These are phyloP conservation scores for Bombycilla garrulus DNA, from an alignment of 2,113 vertebrate species.

Conservation along the genomic window DNA sequence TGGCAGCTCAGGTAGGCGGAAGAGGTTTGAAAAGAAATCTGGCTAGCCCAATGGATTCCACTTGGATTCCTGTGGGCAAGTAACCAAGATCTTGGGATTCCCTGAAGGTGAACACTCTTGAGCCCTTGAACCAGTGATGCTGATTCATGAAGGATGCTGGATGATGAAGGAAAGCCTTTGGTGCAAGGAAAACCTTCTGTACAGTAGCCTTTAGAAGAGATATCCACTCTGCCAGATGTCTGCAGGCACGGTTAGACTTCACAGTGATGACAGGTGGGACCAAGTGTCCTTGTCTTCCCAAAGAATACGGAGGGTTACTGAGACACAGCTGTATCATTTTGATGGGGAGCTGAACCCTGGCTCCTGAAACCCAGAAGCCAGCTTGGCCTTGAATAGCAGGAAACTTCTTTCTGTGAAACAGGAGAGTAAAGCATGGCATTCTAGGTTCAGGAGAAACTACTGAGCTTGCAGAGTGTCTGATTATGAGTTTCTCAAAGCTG, in stretches of 20 bases:
- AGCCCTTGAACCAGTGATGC: neutral
- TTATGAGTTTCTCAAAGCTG: neutral
- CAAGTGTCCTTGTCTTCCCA: neutral
- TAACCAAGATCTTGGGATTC: neutral
- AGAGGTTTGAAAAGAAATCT: neutral
- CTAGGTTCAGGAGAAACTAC: neutral
- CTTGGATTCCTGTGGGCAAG: neutral
- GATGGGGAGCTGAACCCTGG: neutral
- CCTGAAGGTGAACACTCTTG: neutral
- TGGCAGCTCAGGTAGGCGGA: neutral
- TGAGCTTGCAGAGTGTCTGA: neutral
- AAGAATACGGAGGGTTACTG: neutral
- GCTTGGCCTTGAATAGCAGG: neutral
- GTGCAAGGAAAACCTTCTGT: neutral
- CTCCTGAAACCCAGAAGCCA: neutral
- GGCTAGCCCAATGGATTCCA: neutral
- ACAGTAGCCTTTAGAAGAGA: neutral
- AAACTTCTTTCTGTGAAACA: neutral
- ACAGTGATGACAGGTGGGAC: neutral
- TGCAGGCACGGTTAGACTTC: neutral
- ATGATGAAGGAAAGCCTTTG: neutral
- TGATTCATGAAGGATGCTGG: neutral
- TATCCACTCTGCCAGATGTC: neutral
- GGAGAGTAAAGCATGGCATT: neutral
- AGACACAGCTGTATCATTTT: neutral